A percentile compares a stretch with the other conserved stretches of the same genome.
These are phyloP conservation scores for Corella eumyota DNA, from an alignment of 23 tunicate species.

Conservation along the genomic window DNA sequence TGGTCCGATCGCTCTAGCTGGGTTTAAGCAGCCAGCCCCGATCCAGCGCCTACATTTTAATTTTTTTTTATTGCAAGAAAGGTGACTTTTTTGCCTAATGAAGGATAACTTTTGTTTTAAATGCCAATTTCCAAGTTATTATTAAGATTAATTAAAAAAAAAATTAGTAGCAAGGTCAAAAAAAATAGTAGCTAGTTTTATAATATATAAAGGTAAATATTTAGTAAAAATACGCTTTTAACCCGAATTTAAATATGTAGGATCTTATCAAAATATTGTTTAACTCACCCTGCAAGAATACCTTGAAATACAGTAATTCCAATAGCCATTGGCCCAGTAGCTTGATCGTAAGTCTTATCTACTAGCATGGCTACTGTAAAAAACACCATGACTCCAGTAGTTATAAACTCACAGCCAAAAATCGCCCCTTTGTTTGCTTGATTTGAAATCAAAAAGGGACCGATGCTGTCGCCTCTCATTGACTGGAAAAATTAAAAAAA, in stretches of 20 bases:
- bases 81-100: too few relatives aligned
- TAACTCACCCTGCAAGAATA: slow-evolving; percentile 68
- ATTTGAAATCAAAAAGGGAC: slow-evolving; percentile 70
- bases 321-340: slow-evolving; percentile 81
- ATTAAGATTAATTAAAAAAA: not conserved
- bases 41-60: slow-evolving; percentile 78
- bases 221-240: not conserved
- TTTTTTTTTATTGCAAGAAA: too few relatives aligned
- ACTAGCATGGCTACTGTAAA: slow-evolving; percentile 75
- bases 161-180: too few relatives aligned
- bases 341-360: slow-evolving; percentile 79
- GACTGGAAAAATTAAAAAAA: slow-evolving; percentile 12
- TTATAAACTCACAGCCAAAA: slow-evolving; percentile 54
- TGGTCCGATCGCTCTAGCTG: slow-evolving; percentile 86
- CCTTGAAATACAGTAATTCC: slow-evolving; percentile 96
- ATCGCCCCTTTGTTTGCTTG: slow-evolving; percentile 83
- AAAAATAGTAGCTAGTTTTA: too few relatives aligned
- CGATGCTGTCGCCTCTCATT: slow-evolving; percentile 55
- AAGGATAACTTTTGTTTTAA: too few relatives aligned
- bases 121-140: too few relatives aligned
- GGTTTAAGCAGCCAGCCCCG: slow-evolving; percentile 76
- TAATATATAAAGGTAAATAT: too few relatives aligned
- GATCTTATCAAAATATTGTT: not conserved
- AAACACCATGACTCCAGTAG: slow-evolving; percentile 80
- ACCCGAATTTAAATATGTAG: not conserved